A percentile compares a stretch with the other conserved stretches of the same genome.
Evolutionary conservation across 2,888 invertebrate species (phyloP).

Genomic region (Mesoligia furuncula): DNA sequence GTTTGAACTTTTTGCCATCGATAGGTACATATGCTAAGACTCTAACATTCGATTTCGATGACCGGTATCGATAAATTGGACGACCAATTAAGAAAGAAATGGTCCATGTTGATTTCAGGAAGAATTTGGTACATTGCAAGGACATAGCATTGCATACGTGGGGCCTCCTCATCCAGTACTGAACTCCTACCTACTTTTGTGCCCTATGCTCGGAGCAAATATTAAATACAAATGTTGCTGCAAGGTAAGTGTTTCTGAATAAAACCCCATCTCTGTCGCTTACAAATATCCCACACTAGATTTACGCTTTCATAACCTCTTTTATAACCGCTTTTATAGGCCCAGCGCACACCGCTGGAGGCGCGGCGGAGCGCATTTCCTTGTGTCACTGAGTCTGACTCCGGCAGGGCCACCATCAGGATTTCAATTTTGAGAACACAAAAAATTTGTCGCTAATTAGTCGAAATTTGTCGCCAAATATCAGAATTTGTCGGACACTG

Average conservation of each 20-base stretch:
- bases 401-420: too few relatives aligned
- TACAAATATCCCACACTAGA: neutral
- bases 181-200: slow-evolving; percentile 84
- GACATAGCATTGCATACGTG: slow-evolving; percentile 77
- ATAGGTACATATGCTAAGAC: neutral
- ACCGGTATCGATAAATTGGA: neutral
- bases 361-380: too few relatives aligned
- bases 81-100: neutral
- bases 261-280: neutral
- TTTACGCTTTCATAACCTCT: neutral
- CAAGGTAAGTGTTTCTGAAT: slow-evolving; percentile 69
- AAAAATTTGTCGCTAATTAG: too few relatives aligned
- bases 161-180: slow-evolving; percentile 82
- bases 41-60: neutral
- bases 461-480: too few relatives aligned
- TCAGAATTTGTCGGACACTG: too few relatives aligned
- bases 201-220: slow-evolving; percentile 85
- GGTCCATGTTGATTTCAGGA: slow-evolving; percentile 74
- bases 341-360: too few relatives aligned
- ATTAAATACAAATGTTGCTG: slow-evolving; percentile 83
- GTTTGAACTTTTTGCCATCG: neutral
- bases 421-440: too few relatives aligned
- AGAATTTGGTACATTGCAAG: slow-evolving; percentile 74
- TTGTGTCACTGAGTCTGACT: too few relatives aligned
- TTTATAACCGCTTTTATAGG: too few relatives aligned